Evolutionary conservation across 2,113 vertebrate species (phyloP).

Genomic region (Butastur rufipennis): DNA sequence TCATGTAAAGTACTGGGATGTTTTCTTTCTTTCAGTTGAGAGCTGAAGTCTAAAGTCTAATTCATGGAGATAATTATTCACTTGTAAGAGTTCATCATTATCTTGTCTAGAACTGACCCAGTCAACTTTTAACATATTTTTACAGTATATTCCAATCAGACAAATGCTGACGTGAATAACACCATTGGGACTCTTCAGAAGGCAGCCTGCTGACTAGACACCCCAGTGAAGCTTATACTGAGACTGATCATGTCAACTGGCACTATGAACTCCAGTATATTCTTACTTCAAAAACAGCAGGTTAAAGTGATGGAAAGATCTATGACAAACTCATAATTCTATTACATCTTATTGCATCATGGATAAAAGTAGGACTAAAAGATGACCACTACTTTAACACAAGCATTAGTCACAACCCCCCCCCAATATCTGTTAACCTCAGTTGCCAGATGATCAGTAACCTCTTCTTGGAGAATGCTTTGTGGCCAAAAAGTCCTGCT

Average conservation of each 20-base stretch:
- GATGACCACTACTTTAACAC: not conserved
- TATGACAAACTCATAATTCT: not conserved
- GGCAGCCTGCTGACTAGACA: not conserved
- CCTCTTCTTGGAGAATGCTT: not conserved
- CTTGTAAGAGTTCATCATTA: not conserved
- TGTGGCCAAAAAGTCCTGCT: not conserved
- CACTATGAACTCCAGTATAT: not conserved
- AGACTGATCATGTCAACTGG: not conserved
- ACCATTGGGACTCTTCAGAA: not conserved
- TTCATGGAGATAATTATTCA: accelerated
- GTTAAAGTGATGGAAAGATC: not conserved
- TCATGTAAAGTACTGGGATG: not conserved
- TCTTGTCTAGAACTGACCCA: not conserved
- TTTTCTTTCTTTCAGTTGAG: not conserved
- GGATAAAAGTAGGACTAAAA: not conserved
- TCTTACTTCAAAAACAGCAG: not conserved
- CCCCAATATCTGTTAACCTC: not conserved
- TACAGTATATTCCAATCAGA: not conserved
- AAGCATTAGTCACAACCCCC: not conserved
- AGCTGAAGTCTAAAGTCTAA: not conserved
- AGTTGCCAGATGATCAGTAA: not conserved
- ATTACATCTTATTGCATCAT: not conserved
- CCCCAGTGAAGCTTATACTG: not conserved
- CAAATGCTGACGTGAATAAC: not conserved
- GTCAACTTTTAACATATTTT: not conserved